Percentiles rank a stretch among this genome's conserved stretches.
phyloP scores from a whole-genome alignment of 1,140 invertebrate genomes.

The Philopotamus ludificatus region DNA sequence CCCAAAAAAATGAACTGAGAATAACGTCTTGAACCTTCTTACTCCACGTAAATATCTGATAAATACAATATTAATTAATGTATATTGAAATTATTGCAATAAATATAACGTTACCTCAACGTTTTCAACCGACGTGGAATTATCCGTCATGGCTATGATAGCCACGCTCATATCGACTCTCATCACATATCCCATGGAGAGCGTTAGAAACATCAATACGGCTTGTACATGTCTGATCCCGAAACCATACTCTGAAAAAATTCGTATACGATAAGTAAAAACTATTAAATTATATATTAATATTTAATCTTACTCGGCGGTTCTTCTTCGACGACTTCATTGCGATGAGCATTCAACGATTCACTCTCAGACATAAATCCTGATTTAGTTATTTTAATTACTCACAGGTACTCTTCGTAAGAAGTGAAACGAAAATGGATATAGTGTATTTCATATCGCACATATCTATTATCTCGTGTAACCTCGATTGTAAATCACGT shows the following conservation, averaged over 20 bases:
- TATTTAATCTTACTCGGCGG: too few relatives aligned
- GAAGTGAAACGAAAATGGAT: too few relatives aligned
- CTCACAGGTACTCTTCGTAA: too few relatives aligned
- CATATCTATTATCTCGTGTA: too few relatives aligned
- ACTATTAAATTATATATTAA: too few relatives aligned
- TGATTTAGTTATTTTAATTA: too few relatives aligned
- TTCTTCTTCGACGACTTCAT: too few relatives aligned
- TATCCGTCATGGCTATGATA: slow-evolving; percentile 70
- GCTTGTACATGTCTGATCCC: slow-evolving; percentile 67
- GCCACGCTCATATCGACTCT: slow-evolving; percentile 70
- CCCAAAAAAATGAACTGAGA: slow-evolving; percentile 62
- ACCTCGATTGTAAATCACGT: too few relatives aligned
- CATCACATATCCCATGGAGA: slow-evolving; percentile 64
- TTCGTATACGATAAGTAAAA: too few relatives aligned
- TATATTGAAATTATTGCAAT: not conserved
- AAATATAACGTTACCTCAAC: slow-evolving; percentile 39
- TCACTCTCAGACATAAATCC: too few relatives aligned
- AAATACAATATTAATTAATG: slow-evolving; percentile 1
- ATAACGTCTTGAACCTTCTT: slow-evolving; percentile 60
- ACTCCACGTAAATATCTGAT: slow-evolving; percentile 57
- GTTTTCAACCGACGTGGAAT: slow-evolving; percentile 30
- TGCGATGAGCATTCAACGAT: too few relatives aligned
- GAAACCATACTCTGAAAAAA: slow-evolving; percentile 45
- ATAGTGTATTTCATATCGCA: too few relatives aligned
- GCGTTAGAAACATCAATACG: slow-evolving; percentile 62